Base-by-base conservation (phyloP, 2,113 vertebrate genomes). In the Ictalurus punctatus region DNA sequence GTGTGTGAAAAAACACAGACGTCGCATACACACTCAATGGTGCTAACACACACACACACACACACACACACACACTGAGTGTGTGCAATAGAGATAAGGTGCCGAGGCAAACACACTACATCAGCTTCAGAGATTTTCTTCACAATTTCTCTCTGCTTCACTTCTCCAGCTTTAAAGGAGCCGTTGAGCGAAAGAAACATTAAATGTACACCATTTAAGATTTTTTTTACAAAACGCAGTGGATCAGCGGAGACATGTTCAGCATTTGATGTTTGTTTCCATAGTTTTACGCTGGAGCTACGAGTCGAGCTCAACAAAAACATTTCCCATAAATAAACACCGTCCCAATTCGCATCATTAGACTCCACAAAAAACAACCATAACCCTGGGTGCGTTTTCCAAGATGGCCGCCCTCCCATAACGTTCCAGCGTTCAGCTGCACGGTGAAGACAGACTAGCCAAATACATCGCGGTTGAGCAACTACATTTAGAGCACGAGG, bases 71-170 rank as follows among this genome's bases (percentile, higher is more conserved):
- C 19, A 78, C 74, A 78, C 80, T 86, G 74, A 63, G 80, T 80
- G 80, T 89, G 90, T 67, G 63, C 83, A 63, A 27, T 34, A 61
- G 74, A 90, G 86, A 90, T 87, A 90, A 87, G 84, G 65, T 73
- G 13, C 69, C 13, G 34, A 17, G 23, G 59, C 81, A 78, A 74
- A 86, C 52, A 84, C 81, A 59, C 69, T 86, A 78, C 74, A 88
- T 65, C 87, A 86, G 83, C 86, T 83, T 54, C 71, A 76, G 56
- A 88, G 48, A 85, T 85, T 87, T 85, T 59, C 30, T 25, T 76
- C 67, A 52, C 85, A 69, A 56, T 25, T 30, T 54, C 80, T 30
- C 65, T 78, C 48, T 67, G 25, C 17, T 44, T 34, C 52, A 8
- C 54, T 27, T 30, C 34, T 82, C 30, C n/a, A 12, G 16, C 17